A percentile compares a stretch with the other conserved stretches of the same genome.
Conservation (phyloP, 2,113 vertebrate genomes). For the Euleptes europaea region DNA sequence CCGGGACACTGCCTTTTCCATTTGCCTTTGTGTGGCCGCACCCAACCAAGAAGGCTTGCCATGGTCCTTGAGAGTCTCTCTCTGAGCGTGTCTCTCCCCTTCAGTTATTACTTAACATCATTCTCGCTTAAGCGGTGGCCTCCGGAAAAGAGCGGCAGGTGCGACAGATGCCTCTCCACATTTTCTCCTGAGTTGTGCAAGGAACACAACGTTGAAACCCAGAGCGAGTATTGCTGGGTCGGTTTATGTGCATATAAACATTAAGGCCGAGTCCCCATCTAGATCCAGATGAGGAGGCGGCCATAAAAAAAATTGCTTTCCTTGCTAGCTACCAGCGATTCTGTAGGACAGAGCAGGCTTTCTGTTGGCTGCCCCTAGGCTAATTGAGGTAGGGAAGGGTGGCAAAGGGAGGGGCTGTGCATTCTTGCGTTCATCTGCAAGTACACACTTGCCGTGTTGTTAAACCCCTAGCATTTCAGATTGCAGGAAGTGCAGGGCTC, state of each 20-base stretch:
- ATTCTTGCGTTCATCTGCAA: background rate
- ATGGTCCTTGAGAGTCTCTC: too few relatives aligned
- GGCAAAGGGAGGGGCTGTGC: background rate
- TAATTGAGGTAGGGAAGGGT: background rate
- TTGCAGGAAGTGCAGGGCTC: too few relatives aligned
- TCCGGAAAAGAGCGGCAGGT: too few relatives aligned
- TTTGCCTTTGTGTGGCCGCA: too few relatives aligned
- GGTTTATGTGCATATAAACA: background rate
- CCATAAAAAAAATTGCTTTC: background rate
- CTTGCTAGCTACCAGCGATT: background rate
- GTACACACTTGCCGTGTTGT: background rate
- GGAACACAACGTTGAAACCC: background rate
- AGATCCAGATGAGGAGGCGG: background rate
- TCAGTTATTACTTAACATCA: too few relatives aligned
- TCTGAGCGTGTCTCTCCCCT: too few relatives aligned
- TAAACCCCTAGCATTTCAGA: background rate
- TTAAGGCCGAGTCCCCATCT: background rate
- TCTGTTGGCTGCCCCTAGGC: background rate
- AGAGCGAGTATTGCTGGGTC: background rate
- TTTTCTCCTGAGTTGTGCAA: background rate
- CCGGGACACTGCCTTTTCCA: too few relatives aligned
- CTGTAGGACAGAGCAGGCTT: background rate
- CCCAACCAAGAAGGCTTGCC: too few relatives aligned
- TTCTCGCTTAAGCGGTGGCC: too few relatives aligned
- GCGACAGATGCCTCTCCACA: background rate